Base-by-base conservation (phyloP, 2,797 vertebrate species). In the Poecilia picta region DNA sequence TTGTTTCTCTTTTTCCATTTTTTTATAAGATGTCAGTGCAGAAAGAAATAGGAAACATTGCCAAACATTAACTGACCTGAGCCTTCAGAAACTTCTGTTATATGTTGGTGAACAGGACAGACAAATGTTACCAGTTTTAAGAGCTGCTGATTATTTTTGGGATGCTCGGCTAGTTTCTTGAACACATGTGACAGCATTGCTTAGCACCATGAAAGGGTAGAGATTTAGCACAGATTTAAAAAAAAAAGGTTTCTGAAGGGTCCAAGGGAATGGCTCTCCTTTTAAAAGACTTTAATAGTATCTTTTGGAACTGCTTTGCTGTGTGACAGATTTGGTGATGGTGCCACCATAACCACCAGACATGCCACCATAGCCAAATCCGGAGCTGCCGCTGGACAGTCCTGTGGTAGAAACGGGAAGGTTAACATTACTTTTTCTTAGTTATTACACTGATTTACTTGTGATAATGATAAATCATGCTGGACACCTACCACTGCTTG, bases 201-300 rank as follows among this genome's bases (percentile, higher is more conserved):
- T 64, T 93, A 94, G 90, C 92, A 94, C 91, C 90, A 79, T 86
- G 53, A 79, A 80, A 76, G 75, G 81, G 64, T 74, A 76, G 57
- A 82, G 76, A 88, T 88, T 89, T 75, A 84, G 62, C 81, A 77
- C 59, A 68, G 81, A 82, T 81, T 49, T 0, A 53, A 89, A 41
- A 41, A 41, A 41, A 41, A 41, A 77, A 88, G 83, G 81, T 91
- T 93, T 92, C 87, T 87, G 77, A 89, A 73, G 85, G 85, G 71
- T 33, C 83, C 80, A 81, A 86, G 85, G 84, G 85, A 78, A 72
- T 18, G 81, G 89, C 85, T 94, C 87, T 93, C 86, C 89, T 91
- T 91, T 82, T 87, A 83, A 70, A 68, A 82, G n/a, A 0, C 51
- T 86, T 89, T 79, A 93, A 78, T 53, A 76, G 16, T 0, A 13